Evolutionary conservation across 2,113 vertebrate genomes (phyloP).

Genomic region (Verasper variegatus): DNA sequence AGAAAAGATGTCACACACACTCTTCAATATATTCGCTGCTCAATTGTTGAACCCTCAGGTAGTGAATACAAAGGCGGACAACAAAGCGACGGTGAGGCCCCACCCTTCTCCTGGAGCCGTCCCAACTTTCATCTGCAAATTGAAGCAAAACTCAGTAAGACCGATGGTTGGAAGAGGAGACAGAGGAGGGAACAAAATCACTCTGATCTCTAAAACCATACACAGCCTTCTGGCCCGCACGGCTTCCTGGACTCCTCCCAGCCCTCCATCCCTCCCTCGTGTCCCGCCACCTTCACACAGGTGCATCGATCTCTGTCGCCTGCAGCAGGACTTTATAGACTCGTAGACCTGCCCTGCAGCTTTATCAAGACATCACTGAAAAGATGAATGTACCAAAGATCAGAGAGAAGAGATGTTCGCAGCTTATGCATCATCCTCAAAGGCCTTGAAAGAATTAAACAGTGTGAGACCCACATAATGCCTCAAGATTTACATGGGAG

Average conservation of each 20-base stretch:
- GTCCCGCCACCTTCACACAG: conserved; percentile 46
- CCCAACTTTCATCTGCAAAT: conserved; percentile 63
- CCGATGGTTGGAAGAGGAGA: conserved; percentile 52
- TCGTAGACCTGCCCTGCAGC: conserved; percentile 28
- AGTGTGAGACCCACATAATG: not conserved
- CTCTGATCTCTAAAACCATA: conserved; percentile 54
- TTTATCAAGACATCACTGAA: conserved; percentile 35
- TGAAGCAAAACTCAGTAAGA: conserved; percentile 33
- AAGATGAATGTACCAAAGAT: conserved; percentile 38
- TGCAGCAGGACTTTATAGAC: conserved; percentile 21
- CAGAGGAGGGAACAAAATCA: conserved; percentile 33
- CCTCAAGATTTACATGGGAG: conserved; percentile 43
- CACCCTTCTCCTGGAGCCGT: conserved; percentile 41
- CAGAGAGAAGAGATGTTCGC: conserved; percentile 34
- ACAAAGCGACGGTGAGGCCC: conserved; percentile 54
- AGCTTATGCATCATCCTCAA: conserved; percentile 32
- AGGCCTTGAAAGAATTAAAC: conserved; percentile 48
- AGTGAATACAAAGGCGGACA: conserved; percentile 60
- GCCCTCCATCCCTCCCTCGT: conserved; percentile 3
- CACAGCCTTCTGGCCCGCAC: not conserved
- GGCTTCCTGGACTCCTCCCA: not conserved
- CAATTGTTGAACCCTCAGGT: conserved; percentile 48
- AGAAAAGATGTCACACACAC: conserved; percentile 45
- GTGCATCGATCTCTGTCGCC: conserved; percentile 43
- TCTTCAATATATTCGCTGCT: conserved; percentile 37